These are phyloP conservation scores for Oxytorus armatus DNA, from an alignment of 2,888 invertebrate genomes.

Conservation along the genomic window DNA sequence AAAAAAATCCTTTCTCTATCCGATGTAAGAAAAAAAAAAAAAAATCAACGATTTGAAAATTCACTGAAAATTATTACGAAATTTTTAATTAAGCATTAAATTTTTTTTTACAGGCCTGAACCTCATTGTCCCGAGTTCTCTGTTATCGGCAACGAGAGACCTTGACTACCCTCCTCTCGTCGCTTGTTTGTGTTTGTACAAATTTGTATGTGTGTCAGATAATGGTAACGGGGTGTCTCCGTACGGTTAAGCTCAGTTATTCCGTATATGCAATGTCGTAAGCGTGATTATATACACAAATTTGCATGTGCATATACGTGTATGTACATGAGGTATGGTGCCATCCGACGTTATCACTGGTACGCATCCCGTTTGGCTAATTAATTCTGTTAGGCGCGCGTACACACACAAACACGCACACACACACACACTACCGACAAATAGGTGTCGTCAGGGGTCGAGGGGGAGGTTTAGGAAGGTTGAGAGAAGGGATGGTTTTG, in stretches of 20 bases:
- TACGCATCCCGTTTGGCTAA: constrained; percentile 52
- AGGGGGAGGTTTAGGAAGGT: not conserved
- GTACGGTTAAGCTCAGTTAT: not conserved
- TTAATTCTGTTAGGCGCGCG: constrained; percentile 54
- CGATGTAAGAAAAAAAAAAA: too few relatives aligned
- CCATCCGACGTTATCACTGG: constrained; percentile 53
- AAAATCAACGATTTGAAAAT: too few relatives aligned
- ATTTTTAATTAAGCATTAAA: too few relatives aligned
- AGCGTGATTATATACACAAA: constrained; percentile 1
- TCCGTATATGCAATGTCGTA: not conserved
- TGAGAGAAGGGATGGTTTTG: not conserved
- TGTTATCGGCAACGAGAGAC: too few relatives aligned
- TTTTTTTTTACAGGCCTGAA: too few relatives aligned
- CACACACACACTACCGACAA: too few relatives aligned
- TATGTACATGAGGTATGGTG: constrained; percentile 27
- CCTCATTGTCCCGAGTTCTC: too few relatives aligned
- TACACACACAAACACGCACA: constrained; percentile 7
- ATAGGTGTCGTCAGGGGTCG: too few relatives aligned
- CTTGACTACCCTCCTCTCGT: not conserved
- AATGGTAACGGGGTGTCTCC: not conserved
- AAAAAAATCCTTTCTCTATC: too few relatives aligned
- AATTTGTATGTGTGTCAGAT: not conserved
- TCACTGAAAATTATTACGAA: too few relatives aligned
- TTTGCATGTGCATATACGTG: constrained; percentile 12
- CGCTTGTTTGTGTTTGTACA: not conserved